Conservation (phyloP, 2,888 invertebrate species). For the Helleia helle region DNA sequence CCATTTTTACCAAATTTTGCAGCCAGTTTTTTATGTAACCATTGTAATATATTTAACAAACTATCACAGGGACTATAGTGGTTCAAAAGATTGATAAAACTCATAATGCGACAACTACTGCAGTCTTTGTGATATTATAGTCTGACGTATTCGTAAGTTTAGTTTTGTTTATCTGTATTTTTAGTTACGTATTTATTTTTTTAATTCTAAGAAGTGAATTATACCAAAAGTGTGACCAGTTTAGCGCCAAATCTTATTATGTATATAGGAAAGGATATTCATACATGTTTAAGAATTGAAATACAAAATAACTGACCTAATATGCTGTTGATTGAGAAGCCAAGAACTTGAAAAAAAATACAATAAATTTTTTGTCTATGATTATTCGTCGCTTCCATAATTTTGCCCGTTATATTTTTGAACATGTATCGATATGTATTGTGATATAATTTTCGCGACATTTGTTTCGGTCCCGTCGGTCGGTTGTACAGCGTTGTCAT, state of each 20-base stretch:
- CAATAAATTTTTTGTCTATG: no score
- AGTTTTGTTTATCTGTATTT: constrained; percentile 11
- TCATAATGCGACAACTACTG: neutral
- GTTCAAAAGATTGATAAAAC: neutral
- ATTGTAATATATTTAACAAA: constrained; percentile 24
- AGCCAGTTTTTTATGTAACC: constrained; percentile 43
- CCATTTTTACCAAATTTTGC: constrained; percentile 47
- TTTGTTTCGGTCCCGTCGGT: constrained; percentile 29
- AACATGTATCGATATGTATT: constrained; percentile 10
- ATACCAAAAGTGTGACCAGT: constrained; percentile 63
- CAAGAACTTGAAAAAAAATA: no score
- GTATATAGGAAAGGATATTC: constrained; percentile 5
- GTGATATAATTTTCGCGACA: constrained; percentile 21
- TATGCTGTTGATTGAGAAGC: no score
- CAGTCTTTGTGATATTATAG: neutral
- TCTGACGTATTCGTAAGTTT: constrained; percentile 1
- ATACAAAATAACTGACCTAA: neutral
- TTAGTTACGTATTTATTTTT: constrained; percentile 23
- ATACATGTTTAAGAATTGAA: constrained; percentile 4
- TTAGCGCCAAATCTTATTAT: constrained; percentile 38
- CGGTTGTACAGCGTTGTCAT: constrained; percentile 46
- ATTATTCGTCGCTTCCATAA: no score
- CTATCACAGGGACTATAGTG: constrained; percentile 12
- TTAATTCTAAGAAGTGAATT: constrained; percentile 23
- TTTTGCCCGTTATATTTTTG: constrained; percentile 7